Percentiles rank a stretch among this genome's conserved stretches.
Evolutionary conservation across 2,888 invertebrate species (phyloP).

Genomic region (Masnerella sp.): DNA sequence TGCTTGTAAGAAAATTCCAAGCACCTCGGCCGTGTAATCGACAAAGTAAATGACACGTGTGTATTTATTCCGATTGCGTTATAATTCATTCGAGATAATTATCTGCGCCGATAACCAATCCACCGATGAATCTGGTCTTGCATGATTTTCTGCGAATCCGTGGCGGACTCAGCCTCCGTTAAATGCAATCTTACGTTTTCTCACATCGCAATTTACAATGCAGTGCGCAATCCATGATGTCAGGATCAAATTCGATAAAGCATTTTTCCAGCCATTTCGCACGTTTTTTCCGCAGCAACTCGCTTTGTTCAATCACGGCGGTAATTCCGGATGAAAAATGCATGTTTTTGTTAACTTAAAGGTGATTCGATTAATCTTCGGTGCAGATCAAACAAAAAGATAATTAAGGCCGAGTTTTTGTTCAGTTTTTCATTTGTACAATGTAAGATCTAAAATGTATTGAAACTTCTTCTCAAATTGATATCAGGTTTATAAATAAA

Average conservation of each 20-base stretch:
- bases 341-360: too few species aligned
- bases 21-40: conserved; percentile 26
- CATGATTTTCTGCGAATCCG: conserved; percentile 43
- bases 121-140: conserved; percentile 38
- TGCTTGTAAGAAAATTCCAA: conserved; percentile 41
- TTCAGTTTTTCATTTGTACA: too few species aligned
- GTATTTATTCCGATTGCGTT: conserved; percentile 48
- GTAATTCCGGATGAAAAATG: too few species aligned
- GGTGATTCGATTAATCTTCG: too few species aligned
- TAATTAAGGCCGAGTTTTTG: too few species aligned
- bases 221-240: conserved; percentile 19
- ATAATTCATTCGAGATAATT: conserved; percentile 55
- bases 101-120: conserved; percentile 44
- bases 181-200: conserved; percentile 27
- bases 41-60: conserved; percentile 48
- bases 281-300: too few species aligned
- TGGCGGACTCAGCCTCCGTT: conserved; percentile 17
- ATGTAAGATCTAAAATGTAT: too few species aligned
- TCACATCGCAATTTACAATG: conserved; percentile 33
- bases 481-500: too few species aligned
- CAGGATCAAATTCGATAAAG: conserved; percentile 30
- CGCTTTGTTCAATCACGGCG: not conserved
- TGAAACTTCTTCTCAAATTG: too few species aligned
- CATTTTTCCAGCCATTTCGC: conserved; percentile 11
- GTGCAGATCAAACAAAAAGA: too few species aligned